phyloP scores from a whole-genome alignment of 2,888 invertebrate genomes.

The Loripinus fragilis region DNA sequence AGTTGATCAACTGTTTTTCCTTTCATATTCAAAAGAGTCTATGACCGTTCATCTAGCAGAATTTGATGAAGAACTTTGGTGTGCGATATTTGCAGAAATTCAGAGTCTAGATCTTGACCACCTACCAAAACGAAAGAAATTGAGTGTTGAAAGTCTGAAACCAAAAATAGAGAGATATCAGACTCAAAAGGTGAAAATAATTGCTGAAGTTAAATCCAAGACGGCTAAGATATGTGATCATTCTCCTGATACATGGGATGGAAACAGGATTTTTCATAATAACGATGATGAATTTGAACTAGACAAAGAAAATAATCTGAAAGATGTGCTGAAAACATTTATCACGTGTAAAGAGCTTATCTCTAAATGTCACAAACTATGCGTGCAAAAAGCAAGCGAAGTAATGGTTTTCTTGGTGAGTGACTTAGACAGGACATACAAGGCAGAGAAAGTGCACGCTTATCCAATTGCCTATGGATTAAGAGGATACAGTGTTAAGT shows the following conservation, averaged over 20 bases:
- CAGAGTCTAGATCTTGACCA: constrained; percentile 8
- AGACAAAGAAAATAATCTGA: no score
- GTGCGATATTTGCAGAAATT: constrained; percentile 17
- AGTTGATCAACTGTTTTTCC: constrained; percentile 7
- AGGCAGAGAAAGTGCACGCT: constrained; percentile 35
- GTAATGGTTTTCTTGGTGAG: constrained; percentile 40
- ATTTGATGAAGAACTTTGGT: constrained; percentile 31
- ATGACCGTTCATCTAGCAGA: constrained; percentile 24
- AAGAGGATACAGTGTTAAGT: constrained; percentile 37
- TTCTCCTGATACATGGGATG: neutral
- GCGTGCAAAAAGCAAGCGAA: constrained; percentile 39
- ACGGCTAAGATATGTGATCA: constrained; percentile 29
- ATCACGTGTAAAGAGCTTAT: neutral
- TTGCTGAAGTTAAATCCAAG: constrained; percentile 37
- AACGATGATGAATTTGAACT: no score
- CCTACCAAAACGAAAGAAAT: constrained; percentile 18
- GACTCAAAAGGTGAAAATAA: constrained; percentile 16
- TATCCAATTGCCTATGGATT: constrained; percentile 38
- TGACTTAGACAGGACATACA: constrained; percentile 41
- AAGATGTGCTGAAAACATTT: neutral
- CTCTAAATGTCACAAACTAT: constrained; percentile 14
- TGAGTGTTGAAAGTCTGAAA: constrained; percentile 15
- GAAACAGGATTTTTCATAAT: no score
- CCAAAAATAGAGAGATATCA: constrained; percentile 26
- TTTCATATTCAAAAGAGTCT: constrained; percentile 33